These are phyloP conservation scores for Coboldia fuscipes DNA, from an alignment of 1,140 invertebrate genomes.

Conservation along the genomic window DNA sequence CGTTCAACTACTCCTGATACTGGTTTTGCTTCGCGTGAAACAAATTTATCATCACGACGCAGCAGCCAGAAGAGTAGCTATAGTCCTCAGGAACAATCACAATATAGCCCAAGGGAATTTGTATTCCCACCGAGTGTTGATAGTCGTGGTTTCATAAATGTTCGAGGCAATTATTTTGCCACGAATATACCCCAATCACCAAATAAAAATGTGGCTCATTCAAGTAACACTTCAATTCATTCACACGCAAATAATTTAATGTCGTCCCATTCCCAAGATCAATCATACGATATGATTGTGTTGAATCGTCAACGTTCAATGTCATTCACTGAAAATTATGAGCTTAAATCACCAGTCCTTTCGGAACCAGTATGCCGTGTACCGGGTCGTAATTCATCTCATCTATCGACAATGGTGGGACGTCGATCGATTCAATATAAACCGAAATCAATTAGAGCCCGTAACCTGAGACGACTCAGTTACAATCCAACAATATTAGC, in stretches of 20 bases:
- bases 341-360: conserved; percentile 16
- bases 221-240: conserved; percentile 12
- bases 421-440: conserved; percentile 9
- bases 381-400: background rate
- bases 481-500: conserved; percentile 28
- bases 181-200: conserved; percentile 5
- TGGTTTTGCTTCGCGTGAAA: conserved; percentile 18
- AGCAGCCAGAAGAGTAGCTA: conserved; percentile 21
- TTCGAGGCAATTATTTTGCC: background rate
- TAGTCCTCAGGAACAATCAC: conserved; percentile 19
- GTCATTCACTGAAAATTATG: conserved; percentile 20
- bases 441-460: conserved; percentile 22
- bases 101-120: conserved; percentile 14
- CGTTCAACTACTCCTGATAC: conserved; percentile 19
- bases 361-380: conserved; percentile 8
- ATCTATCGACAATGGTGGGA: background rate
- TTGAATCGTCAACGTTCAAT: conserved; percentile 15
- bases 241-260: conserved; percentile 1
- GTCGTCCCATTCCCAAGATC: no score
- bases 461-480: conserved; percentile 26
- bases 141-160: background rate
- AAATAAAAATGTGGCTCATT: conserved; percentile 10
- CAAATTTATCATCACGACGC: conserved; percentile 17
- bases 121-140: conserved; percentile 9
- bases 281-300: background rate